phyloP scores from a whole-genome alignment of 2,888 invertebrate species.

The Noctua comes region DNA sequence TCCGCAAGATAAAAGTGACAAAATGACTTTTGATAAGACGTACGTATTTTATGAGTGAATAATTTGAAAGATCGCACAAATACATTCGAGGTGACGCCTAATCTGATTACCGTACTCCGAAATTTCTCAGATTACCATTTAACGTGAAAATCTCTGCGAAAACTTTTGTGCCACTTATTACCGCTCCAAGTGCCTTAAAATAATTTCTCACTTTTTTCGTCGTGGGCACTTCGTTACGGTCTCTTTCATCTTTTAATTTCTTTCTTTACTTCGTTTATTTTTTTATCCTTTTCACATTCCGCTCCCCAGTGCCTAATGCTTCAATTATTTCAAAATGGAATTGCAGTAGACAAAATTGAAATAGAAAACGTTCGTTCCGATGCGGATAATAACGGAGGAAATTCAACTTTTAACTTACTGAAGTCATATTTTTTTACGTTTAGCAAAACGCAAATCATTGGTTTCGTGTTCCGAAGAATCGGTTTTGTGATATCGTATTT shows the following conservation, averaged over 20 bases:
- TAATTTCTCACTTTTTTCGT: slow-evolving; percentile 83
- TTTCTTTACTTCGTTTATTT: slow-evolving; percentile 79
- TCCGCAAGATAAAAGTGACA: slow-evolving; percentile 68
- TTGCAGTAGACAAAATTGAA: slow-evolving; percentile 71
- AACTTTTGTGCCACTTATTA: slow-evolving; percentile 82
- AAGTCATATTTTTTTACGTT: slow-evolving; percentile 60
- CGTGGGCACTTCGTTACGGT: slow-evolving; percentile 81
- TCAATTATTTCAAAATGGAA: slow-evolving; percentile 74
- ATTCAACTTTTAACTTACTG: slow-evolving; percentile 60
- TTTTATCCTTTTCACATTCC: slow-evolving; percentile 74
- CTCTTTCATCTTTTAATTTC: slow-evolving; percentile 84
- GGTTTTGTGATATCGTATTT: slow-evolving; percentile 45
- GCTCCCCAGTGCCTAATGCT: slow-evolving; percentile 74
- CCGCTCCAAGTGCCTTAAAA: slow-evolving; percentile 82
- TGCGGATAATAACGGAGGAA: slow-evolving; percentile 66
- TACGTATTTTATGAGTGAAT: slow-evolving; percentile 74
- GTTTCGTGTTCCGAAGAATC: slow-evolving; percentile 47
- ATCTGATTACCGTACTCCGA: slow-evolving; percentile 80
- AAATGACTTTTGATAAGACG: slow-evolving; percentile 74
- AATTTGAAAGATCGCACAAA: slow-evolving; percentile 75
- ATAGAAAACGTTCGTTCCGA: slow-evolving; percentile 68
- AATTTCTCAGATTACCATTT: slow-evolving; percentile 82
- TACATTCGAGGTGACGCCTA: slow-evolving; percentile 78
- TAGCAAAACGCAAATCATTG: slow-evolving; percentile 53
- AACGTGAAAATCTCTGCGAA: slow-evolving; percentile 81